Conservation (phyloP, 2,113 vertebrate species). For the Nycticorax nycticorax region DNA sequence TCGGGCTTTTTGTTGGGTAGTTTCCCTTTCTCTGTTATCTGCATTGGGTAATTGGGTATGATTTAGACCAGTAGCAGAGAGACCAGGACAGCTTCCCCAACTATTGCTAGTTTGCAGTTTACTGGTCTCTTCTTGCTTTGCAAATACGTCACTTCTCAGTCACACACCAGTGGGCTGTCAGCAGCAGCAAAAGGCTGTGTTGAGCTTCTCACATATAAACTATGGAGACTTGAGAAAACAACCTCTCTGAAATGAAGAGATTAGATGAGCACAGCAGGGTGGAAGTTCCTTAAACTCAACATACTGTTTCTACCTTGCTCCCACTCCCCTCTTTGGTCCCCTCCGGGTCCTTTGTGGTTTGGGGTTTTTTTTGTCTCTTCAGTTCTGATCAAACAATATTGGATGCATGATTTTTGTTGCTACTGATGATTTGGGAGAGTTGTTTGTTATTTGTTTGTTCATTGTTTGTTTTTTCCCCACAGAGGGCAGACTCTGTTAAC, state of each 20-base stretch:
- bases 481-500: neutral
- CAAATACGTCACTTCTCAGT: slow-evolving; percentile 23
- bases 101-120: neutral
- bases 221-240: neutral
- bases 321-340: rapidly evolving
- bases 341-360: neutral
- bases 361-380: neutral
- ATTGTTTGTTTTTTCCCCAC: neutral
- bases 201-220: neutral
- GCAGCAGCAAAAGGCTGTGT: neutral
- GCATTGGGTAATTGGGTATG: neutral
- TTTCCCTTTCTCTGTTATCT: neutral
- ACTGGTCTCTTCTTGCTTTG: neutral
- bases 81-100: neutral
- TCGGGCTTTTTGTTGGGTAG: neutral
- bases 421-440: neutral
- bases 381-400: neutral
- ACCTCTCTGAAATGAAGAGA: neutral
- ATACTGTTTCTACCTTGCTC: neutral
- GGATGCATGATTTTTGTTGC: neutral
- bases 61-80: neutral
- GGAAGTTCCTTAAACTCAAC: neutral
- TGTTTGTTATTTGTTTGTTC: neutral
- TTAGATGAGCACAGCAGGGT: neutral
- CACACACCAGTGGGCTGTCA: neutral